These are phyloP conservation scores for Heliconius cydno DNA, from an alignment of 2,888 invertebrate genomes.

Conservation along the genomic window DNA sequence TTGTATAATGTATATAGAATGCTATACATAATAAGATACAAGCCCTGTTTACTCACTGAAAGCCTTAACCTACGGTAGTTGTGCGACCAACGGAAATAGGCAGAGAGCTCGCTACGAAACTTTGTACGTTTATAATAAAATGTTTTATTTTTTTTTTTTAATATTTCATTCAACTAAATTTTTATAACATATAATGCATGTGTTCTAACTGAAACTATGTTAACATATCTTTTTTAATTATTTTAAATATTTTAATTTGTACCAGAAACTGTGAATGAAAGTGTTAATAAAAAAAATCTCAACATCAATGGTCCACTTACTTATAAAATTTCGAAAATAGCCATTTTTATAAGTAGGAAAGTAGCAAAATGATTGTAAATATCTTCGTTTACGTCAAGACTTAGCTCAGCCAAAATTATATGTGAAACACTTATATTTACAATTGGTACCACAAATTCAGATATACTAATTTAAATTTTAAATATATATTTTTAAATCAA, in stretches of 20 bases:
- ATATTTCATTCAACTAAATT: background rate
- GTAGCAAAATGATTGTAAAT: slow-evolving; percentile 42
- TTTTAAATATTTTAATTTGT: background rate
- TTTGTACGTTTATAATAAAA: background rate
- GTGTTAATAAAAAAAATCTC: background rate
- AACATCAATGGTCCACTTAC: slow-evolving; percentile 37
- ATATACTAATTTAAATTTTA: slow-evolving; percentile 52
- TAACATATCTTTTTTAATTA: background rate
- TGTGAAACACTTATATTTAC: slow-evolving; percentile 42
- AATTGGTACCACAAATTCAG: slow-evolving; percentile 55
- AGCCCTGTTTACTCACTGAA: slow-evolving; percentile 81
- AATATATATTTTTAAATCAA: slow-evolving; percentile 57
- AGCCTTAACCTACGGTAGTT: slow-evolving; percentile 66
- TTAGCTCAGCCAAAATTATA: slow-evolving; percentile 39
- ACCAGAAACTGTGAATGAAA: background rate
- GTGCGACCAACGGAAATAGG: slow-evolving; percentile 37
- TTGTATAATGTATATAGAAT: slow-evolving; percentile 78
- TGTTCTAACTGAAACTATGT: background rate
- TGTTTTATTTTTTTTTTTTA: background rate
- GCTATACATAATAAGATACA: slow-evolving; percentile 75
- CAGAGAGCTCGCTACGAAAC: slow-evolving; percentile 29
- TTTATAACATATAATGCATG: slow-evolving; percentile 2
- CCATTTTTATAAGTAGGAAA: slow-evolving; percentile 24
- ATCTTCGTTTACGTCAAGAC: slow-evolving; percentile 32
- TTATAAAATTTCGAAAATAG: slow-evolving; percentile 37